These are phyloP conservation scores for Oscheius onirici DNA, from an alignment of 2,888 invertebrate genomes.

Conservation along the genomic window DNA sequence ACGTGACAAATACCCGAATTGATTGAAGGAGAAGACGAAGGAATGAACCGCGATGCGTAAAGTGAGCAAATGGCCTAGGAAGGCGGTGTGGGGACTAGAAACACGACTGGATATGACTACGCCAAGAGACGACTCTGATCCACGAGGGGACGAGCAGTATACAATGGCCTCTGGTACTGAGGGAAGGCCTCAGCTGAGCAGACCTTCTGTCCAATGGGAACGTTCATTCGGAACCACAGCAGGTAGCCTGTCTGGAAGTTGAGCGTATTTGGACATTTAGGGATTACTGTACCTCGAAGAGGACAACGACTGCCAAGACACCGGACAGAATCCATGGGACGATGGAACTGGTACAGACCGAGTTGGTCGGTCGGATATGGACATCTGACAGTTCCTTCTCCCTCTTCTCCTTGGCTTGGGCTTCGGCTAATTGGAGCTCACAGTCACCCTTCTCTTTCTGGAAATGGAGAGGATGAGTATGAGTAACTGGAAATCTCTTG, in stretches of 20 bases:
- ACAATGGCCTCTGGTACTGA: constrained; percentile 17
- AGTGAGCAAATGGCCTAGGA: constrained; percentile 8
- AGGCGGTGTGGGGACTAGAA: neutral
- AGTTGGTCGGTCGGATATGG: neutral
- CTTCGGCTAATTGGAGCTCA: constrained; percentile 36
- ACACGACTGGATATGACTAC: neutral
- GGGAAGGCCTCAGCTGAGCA: constrained; percentile 12
- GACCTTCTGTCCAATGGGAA: constrained; percentile 17
- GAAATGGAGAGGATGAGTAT: neutral
- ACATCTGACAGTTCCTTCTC: neutral
- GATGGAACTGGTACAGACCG: constrained; percentile 3
- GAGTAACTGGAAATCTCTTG: too few relatives aligned
- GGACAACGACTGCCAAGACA: constrained; percentile 1
- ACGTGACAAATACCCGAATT: constrained; percentile 20
- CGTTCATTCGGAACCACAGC: constrained; percentile 18
- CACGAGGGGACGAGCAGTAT: constrained; percentile 29
- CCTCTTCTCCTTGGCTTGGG: neutral
- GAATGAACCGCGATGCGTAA: constrained; percentile 26
- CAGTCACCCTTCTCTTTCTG: constrained; percentile 52
- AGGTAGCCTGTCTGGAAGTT: constrained; percentile 26
- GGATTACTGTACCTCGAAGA: constrained; percentile 5
- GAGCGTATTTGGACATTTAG: neutral
- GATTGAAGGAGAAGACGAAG: neutral
- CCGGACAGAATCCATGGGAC: constrained; percentile 23
- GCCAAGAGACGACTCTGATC: constrained; percentile 23